Base-by-base conservation (phyloP, 2,888 invertebrate genomes). In the Trissoscelio sp. region DNA sequence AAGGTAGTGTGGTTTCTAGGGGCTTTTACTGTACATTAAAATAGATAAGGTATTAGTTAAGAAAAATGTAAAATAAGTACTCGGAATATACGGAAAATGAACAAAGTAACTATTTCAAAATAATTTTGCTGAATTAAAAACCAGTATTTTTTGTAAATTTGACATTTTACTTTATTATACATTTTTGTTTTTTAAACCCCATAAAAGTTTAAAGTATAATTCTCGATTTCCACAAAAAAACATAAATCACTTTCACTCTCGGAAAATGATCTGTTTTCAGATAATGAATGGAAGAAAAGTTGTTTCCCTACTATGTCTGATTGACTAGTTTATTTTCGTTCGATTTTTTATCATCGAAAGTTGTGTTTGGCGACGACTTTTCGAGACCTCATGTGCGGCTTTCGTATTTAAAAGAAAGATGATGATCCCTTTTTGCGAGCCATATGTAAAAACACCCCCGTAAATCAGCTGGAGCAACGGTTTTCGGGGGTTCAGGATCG, bases 391-490 rank as follows among this genome's bases (percentile, higher is more conserved):
- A n/a, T 18, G 22, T 11, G 11, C 9, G 20, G 7, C 12, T n/a
- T 9, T 39, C 20, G 39, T 62, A 20, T 20, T 34, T 14, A 18
- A 57, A 62, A 31, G 44, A 48, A 79, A 57, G 20, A 46, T n/a
- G 11, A 42, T 6, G 73, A 46, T 60, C 60, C 69, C 60, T 69
- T 74, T 79, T 79, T 74, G 79, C 73, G 55, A 60, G 53, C 22
- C 75, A 80, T 66, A 48, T 80, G 80, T 80, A 58, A 80, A 75
- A 80, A 80, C 75, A 80, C 80, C 74, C 80, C 70, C 80, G 58
- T 73, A 69, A 48, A 74, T 53, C 60, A 57, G 12, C 11, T 18
- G 9, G 20, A 6, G 16, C 69, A 80, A 75, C 74, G 74, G 70
- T 70, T 70, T 67, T 73, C n/a, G 42, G 20, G 66, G 72, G 67